These are phyloP conservation scores for Regulus satrapa DNA, from an alignment of 2,113 vertebrate species.

Conservation along the genomic window DNA sequence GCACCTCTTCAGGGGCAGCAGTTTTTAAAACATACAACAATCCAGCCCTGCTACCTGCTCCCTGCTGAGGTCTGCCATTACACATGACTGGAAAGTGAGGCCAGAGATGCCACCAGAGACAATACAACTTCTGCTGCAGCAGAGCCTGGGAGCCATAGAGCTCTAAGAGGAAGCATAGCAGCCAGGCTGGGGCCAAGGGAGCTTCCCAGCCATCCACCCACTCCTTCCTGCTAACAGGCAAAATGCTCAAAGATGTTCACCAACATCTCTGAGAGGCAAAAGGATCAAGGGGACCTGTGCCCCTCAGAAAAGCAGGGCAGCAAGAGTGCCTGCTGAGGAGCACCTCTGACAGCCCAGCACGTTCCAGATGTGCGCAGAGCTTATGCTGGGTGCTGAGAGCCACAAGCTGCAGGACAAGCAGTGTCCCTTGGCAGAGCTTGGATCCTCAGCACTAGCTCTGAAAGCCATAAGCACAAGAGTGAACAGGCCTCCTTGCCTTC, in stretches of 20 bases:
- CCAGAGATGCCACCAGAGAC: neutral
- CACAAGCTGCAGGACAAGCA: neutral
- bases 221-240: neutral
- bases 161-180: neutral
- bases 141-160: neutral
- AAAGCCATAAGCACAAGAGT: rapidly evolving
- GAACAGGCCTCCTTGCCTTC: neutral
- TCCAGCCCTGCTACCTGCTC: neutral
- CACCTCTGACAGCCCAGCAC: neutral
- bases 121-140: neutral
- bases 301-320: neutral
- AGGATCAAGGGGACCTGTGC: neutral
- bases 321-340: neutral
- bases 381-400: neutral
- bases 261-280: neutral
- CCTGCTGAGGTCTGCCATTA: neutral
- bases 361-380: neutral
- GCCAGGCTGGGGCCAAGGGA: neutral
- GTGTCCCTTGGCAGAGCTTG: neutral
- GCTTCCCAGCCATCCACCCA: neutral
- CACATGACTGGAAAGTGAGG: neutral
- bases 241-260: neutral
- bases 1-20: neutral
- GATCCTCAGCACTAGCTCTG: neutral
- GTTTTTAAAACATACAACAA: neutral